phyloP scores from a whole-genome alignment of 2,888 invertebrate species.

The Acanthosoma haemorrhoidale region DNA sequence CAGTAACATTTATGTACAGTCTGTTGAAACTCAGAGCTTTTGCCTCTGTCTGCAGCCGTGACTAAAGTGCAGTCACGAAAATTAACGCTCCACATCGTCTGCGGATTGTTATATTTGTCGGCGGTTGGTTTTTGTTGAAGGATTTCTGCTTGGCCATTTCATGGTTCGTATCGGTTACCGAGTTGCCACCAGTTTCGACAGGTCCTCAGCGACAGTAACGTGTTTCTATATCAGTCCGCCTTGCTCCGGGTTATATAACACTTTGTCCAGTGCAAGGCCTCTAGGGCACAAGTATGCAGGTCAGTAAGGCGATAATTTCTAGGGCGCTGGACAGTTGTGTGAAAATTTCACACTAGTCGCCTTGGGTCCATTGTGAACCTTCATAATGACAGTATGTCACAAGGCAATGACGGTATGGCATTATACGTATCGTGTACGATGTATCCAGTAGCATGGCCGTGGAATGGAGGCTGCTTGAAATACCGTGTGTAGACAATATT shows the following conservation, averaged over 20 bases:
- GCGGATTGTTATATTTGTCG: not conserved
- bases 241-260: not conserved
- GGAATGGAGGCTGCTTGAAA: too few species aligned
- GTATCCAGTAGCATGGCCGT: too few species aligned
- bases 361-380: not conserved
- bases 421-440: too few species aligned
- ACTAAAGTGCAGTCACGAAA: too few species aligned
- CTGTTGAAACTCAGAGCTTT: too few species aligned
- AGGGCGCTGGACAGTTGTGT: not conserved
- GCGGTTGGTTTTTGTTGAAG: not conserved
- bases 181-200: too few species aligned
- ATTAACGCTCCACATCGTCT: not conserved
- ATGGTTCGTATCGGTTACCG: not conserved
- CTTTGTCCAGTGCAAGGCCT: not conserved
- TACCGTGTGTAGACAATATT: too few species aligned
- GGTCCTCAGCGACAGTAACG: not conserved
- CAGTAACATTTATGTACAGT: too few species aligned
- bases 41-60: too few species aligned
- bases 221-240: not conserved
- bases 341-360: conserved; percentile 8
- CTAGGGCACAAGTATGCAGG: not conserved
- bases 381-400: not conserved
- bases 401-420: too few species aligned
- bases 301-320: not conserved
- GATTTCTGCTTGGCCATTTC: conserved; percentile 1